phyloP scores from a whole-genome alignment of 1,140 invertebrate species.

The Monomorium pharaonis region DNA sequence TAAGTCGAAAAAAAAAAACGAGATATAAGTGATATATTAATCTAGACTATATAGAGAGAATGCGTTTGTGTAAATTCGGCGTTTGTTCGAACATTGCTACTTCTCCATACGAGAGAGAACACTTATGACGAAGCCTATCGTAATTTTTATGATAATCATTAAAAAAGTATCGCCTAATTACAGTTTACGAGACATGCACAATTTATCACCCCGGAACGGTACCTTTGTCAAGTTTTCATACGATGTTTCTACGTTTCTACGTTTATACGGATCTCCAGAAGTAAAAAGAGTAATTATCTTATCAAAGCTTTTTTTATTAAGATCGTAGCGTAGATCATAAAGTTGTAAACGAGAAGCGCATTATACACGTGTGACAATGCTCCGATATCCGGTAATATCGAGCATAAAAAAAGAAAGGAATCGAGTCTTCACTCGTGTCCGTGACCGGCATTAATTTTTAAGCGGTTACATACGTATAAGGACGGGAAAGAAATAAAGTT shows the following conservation, averaged over 20 bases:
- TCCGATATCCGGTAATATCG: constrained; percentile 77
- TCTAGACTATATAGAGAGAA: constrained; percentile 81
- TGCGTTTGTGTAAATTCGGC: constrained; percentile 82
- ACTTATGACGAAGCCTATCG: constrained; percentile 77
- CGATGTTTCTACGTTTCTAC: constrained; percentile 83
- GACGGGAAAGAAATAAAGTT: constrained; percentile 76
- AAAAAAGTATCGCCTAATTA: constrained; percentile 80
- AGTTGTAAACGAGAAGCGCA: constrained; percentile 71
- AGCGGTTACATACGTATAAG: constrained; percentile 77
- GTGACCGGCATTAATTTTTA: constrained; percentile 80
- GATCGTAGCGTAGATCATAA: constrained; percentile 81
- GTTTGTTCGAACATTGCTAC: constrained; percentile 78
- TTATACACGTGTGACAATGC: constrained; percentile 74
- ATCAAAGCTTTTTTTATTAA: constrained; percentile 74
- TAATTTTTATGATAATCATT: constrained; percentile 82
- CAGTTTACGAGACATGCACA: constrained; percentile 75
- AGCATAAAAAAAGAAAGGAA: constrained; percentile 71
- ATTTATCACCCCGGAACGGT: constrained; percentile 72
- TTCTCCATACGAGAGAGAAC: constrained; percentile 72
- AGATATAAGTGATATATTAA: constrained; percentile 83
- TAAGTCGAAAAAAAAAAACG: constrained; percentile 75
- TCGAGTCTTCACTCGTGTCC: constrained; percentile 71
- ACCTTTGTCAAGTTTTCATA: constrained; percentile 82
- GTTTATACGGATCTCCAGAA: constrained; percentile 82
- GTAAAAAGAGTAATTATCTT: constrained; percentile 69